Evolutionary conservation across 37 sponge, comb jelly and placozoan genomes (phyloP), one percentile per base, ranked within the genome.

Genomic region (Ephydatia muelleri): DNA sequence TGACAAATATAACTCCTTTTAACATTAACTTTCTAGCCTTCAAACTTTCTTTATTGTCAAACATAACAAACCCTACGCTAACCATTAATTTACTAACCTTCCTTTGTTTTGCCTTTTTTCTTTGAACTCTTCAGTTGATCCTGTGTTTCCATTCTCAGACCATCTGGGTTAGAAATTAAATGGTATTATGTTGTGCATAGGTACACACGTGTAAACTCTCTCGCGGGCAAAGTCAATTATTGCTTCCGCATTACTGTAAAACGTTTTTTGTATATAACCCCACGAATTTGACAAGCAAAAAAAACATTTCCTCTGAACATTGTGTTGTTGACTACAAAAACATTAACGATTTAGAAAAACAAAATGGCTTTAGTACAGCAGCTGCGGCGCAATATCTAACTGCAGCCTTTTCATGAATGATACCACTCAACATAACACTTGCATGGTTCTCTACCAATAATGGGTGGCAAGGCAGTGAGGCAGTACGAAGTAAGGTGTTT

Each of bases 81-180:
- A n/a, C 69, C 47, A n/a, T n/a, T n/a, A n/a, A n/a, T n/a, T n/a
- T n/a, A n/a, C n/a, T 88, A 76, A 40, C 26, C 66, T 71, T 43
- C 47, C 47, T 80, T 86, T 35, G 32, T 66, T 38, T 91, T 85
- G 3, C 83, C 92, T 79, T 83, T 92, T 49, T 88, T 84, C 67
- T 70, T 81, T 27, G 38, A 32, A 3, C 38, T 49, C 33, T 83
- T 79, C 40, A 87, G 65, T 49, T 70, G 13, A 29, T 82, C 35
- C 28, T 68, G 30, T 31, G 86, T 86, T 16, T 80, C 89, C 30
- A 73, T 39, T 78, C 47, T 49, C 83, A 91, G 57, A 5, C 89
- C 93, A 40, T 91, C 91, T 78, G 65, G 2, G 34, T 31, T 23
- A 82, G 30, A n/a, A n/a, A 65, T 8, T 19, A 22, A 12, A 79